A percentile compares a stretch with the other conserved stretches of the same genome.
phyloP scores from a whole-genome alignment of 2,113 vertebrate species.

The Gadus macrocephalus region DNA sequence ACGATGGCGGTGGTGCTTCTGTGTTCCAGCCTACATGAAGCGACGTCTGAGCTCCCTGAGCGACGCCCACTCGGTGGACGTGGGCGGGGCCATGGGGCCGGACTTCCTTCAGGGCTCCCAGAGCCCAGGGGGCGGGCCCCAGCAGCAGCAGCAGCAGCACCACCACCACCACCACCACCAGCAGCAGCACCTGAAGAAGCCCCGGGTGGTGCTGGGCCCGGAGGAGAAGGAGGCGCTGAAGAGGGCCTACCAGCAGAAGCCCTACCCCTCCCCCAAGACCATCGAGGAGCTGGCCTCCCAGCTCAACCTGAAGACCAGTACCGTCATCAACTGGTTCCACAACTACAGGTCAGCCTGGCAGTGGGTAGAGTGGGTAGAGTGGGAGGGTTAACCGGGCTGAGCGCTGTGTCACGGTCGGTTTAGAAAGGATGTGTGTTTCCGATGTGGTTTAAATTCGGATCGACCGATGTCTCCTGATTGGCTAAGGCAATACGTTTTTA shows the following conservation, averaged over 20 bases:
- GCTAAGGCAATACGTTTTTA: too few species aligned
- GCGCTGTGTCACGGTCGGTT: too few species aligned
- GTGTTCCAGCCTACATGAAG: constrained; percentile 88
- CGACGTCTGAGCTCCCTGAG: constrained; percentile 91
- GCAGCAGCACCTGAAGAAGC: constrained; percentile 90
- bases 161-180: constrained; percentile 89
- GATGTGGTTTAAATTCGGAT: too few species aligned
- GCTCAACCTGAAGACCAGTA: constrained; percentile 98
- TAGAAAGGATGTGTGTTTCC: too few species aligned
- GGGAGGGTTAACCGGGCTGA: too few species aligned
- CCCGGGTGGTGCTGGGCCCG: constrained; percentile 89
- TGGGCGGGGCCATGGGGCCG: constrained; percentile 65
- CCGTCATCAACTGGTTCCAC: constrained; percentile 99
- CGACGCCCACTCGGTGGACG: constrained; percentile 84
- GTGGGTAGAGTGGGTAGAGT: constrained; percentile 70
- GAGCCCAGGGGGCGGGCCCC: constrained; percentile 81
- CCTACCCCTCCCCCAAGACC: constrained; percentile 95
- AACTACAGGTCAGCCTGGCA: constrained; percentile 89
- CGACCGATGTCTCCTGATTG: too few species aligned
- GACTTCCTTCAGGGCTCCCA: constrained; percentile 86
- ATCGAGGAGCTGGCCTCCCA: constrained; percentile 97
- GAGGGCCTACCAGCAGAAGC: constrained; percentile 90
- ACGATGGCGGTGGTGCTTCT: constrained; percentile 1
- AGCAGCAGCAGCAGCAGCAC: constrained; percentile 79
- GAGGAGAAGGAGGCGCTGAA: constrained; percentile 96